Conservation (phyloP, 1,140 invertebrate species). For the Campoletis sonorensis region DNA sequence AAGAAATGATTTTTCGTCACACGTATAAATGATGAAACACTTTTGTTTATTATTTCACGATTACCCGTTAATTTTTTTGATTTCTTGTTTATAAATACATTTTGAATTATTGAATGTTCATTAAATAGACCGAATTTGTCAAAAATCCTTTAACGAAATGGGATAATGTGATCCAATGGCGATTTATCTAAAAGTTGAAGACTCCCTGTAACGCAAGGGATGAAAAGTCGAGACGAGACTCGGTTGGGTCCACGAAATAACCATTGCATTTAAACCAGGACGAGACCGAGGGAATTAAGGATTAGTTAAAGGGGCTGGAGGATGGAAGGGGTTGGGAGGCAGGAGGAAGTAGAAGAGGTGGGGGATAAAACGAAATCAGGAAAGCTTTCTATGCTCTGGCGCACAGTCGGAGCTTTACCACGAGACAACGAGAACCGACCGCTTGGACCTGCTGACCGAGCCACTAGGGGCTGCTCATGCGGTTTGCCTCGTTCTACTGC, state of each 20-base stretch:
- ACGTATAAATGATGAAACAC: too few species aligned
- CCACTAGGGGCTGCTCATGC: slow-evolving; percentile 33
- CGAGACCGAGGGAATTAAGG: slow-evolving; percentile 31
- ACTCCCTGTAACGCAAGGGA: too few species aligned
- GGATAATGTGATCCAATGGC: too few species aligned
- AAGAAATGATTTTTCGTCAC: too few species aligned
- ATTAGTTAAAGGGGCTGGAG: slow-evolving; percentile 16
- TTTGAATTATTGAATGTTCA: too few species aligned
- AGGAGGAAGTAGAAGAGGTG: background rate
- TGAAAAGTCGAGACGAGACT: background rate
- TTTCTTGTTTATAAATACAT: too few species aligned
- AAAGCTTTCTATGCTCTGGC: background rate
- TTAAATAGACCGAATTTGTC: too few species aligned
- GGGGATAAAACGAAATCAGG: slow-evolving; percentile 16
- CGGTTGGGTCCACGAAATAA: background rate
- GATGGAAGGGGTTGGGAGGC: background rate
- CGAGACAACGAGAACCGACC: slow-evolving; percentile 29
- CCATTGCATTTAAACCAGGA: slow-evolving; percentile 30
- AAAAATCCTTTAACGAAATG: too few species aligned
- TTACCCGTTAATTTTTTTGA: too few species aligned
- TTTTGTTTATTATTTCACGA: too few species aligned
- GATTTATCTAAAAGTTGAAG: too few species aligned
- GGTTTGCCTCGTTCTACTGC: slow-evolving; percentile 22
- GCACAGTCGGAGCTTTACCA: slow-evolving; percentile 19
- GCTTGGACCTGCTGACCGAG: slow-evolving; percentile 25